Base-by-base conservation (phyloP, 1,140 invertebrate genomes). In the Drosophila lowei region DNA sequence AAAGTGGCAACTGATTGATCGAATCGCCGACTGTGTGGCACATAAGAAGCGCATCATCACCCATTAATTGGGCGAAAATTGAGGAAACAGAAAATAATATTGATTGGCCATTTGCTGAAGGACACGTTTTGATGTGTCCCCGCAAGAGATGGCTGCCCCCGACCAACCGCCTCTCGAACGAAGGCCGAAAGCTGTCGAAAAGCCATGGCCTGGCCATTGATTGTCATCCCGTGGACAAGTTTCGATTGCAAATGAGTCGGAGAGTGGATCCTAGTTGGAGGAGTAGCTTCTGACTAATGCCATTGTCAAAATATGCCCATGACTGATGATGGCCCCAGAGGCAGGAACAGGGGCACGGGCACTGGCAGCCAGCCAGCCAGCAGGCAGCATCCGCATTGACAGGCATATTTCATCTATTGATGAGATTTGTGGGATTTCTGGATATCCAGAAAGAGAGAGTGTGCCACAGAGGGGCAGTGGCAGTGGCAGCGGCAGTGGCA, bases 251-350 rank as follows among this genome's bases (percentile, higher is more conserved):
- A 85, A 85, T 85, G 77, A 81, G 73, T 65, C 46, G 47, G 34
- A 50, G 6, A 55, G 57, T 50, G 25, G 21, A 53, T 41, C 16
- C 25, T 55, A 44, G 50, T 13, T 18, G 38, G 50, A 15, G 21
- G 23, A 16, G 62, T 56, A 49, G 49, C 53, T 66, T 61, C 63
- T 73, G 80, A 75, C 73, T 86, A 81, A 85, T 86, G 83, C 81
- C 81, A 86, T 73, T 85, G 81, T 85, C 81, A 71, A 86, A 86
- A 86, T 81, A 81, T 81, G 77, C 59, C 83, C 77, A 77, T 81
- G 83, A 85, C 77, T 81, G 81, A 85, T 85, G 83, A 77, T 77
- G 48, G 61, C 18, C 72, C 11, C 64, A 59, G 66, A 21, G 48
- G 63, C 52, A n/a, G 28, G 21, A 41, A 28, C 28, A 13, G 34